These are phyloP conservation scores for Nyctalus aviator DNA, from an alignment of 2,797 vertebrate species.

Conservation along the genomic window DNA sequence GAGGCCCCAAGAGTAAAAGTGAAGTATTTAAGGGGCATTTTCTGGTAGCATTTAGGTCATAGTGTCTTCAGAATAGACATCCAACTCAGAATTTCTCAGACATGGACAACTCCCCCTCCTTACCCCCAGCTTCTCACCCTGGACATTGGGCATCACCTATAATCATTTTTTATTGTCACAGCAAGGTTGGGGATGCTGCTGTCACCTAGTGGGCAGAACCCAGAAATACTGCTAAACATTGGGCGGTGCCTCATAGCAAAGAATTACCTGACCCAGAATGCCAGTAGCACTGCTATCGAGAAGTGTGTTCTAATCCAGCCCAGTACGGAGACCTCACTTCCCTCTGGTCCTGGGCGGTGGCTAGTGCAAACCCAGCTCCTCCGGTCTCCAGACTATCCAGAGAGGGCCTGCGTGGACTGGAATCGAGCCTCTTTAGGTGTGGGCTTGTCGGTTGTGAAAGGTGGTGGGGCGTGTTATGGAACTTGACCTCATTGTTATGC, in stretches of 20 bases:
- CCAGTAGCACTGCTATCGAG: background rate
- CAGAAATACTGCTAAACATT: background rate
- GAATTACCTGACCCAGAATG: background rate
- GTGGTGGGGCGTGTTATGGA: background rate
- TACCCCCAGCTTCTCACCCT: no score
- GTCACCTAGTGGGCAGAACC: background rate
- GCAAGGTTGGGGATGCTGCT: background rate
- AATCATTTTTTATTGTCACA: background rate
- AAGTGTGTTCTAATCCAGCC: background rate
- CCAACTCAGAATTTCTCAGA: background rate
- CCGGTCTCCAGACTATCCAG: no score
- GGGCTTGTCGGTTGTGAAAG: background rate
- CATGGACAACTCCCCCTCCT: no score
- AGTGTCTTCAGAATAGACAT: background rate
- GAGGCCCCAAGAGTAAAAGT: background rate
- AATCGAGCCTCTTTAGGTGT: background rate
- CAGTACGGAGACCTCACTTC: background rate
- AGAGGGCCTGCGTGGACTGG: background rate
- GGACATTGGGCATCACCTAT: background rate
- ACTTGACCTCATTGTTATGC: slow-evolving; percentile 57
- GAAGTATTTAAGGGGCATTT: background rate
- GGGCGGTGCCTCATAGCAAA: background rate
- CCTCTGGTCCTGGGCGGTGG: background rate
- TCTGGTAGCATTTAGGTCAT: background rate
- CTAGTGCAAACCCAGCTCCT: background rate